phyloP scores from a whole-genome alignment of 1,140 invertebrate genomes.

The Homarus americanus region DNA sequence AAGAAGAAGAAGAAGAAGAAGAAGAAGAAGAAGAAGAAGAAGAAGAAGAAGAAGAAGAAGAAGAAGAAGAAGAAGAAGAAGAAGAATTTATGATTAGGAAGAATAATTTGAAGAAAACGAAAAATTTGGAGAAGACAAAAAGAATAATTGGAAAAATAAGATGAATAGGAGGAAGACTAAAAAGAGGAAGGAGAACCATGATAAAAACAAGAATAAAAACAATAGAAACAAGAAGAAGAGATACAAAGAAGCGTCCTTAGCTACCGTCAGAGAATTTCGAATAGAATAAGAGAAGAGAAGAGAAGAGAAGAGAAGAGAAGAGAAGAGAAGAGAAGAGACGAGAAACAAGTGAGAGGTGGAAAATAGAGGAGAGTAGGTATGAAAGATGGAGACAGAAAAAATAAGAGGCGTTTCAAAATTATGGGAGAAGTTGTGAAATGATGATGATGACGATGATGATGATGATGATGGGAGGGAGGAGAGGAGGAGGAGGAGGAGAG shows the following conservation, averaged over 20 bases:
- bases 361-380: too few species aligned
- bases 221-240: too few species aligned
- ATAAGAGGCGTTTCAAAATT: not conserved
- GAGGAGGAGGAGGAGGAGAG: not conserved
- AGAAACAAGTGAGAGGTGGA: too few species aligned
- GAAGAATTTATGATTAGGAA: not conserved
- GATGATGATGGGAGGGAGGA: not conserved
- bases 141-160: not conserved
- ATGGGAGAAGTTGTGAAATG: slow-evolving; percentile 1
- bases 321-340: too few species aligned
- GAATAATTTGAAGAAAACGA: not conserved
- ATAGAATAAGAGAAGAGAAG: too few species aligned
- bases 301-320: too few species aligned
- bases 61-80: not conserved
- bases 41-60: not conserved
- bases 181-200: too few species aligned
- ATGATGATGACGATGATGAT: not conserved
- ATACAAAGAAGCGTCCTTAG: too few species aligned
- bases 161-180: too few species aligned
- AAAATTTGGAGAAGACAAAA: not conserved
- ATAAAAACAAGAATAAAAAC: too few species aligned
- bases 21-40: not conserved
- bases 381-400: too few species aligned
- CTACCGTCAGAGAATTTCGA: too few species aligned
- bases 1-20: not conserved